Percentiles rank a stretch among this genome's conserved stretches.
Conservation (phyloP, 2,113 vertebrate genomes). For the Clinocottus analis region DNA sequence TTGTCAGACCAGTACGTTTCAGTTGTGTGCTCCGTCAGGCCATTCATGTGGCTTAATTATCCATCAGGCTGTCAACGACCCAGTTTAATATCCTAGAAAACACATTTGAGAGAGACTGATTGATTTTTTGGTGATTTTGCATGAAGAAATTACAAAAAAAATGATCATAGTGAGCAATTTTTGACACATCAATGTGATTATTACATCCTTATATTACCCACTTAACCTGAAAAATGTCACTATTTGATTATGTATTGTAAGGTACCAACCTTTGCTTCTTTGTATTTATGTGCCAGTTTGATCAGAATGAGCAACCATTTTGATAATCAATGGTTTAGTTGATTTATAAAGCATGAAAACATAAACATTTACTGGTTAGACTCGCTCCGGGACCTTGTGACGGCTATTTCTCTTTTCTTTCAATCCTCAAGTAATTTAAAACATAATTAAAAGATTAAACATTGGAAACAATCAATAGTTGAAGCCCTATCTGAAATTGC, state of each 20-base stretch:
- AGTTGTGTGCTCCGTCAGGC: background rate
- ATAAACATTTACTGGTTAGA: background rate
- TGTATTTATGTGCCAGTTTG: background rate
- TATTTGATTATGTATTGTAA: no score
- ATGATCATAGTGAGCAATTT: background rate
- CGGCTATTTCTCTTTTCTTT: background rate
- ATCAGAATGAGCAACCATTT: background rate
- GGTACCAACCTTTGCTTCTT: background rate
- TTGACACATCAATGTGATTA: background rate
- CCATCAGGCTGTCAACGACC: background rate
- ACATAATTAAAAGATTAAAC: background rate
- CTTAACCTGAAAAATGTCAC: no score
- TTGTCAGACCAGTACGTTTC: background rate
- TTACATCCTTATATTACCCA: background rate
- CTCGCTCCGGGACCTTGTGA: background rate
- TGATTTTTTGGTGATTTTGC: background rate
- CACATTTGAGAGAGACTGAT: background rate
- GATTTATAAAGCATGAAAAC: background rate
- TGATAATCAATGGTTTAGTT: background rate
- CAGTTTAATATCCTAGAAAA: background rate
- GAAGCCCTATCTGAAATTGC: background rate
- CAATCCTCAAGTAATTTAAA: background rate
- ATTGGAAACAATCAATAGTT: constrained; percentile 1
- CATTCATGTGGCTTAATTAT: background rate
- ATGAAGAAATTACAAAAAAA: background rate